A percentile compares a stretch with the other conserved stretches of the same genome.
These are phyloP conservation scores for Coelogynopora nodosa DNA, from an alignment of 2,888 invertebrate species.

Conservation along the genomic window DNA sequence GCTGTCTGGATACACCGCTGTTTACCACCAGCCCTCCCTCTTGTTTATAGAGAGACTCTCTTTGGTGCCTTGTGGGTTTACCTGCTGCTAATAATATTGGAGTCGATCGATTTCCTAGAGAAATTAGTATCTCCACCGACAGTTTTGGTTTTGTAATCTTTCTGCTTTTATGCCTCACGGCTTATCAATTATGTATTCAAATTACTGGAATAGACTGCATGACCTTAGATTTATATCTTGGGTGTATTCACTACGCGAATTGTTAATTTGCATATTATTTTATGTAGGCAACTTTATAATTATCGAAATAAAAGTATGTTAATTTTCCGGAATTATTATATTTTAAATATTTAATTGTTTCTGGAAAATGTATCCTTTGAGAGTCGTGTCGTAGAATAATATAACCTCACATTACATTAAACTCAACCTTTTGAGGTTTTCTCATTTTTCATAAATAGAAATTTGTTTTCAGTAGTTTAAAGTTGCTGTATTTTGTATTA, in stretches of 20 bases:
- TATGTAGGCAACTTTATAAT: neutral
- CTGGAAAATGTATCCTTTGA: neutral
- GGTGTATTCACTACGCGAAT: neutral
- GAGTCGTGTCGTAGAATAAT: no score
- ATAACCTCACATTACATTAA: no score
- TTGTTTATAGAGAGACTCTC: neutral
- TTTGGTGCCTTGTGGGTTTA: neutral
- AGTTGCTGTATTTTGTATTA: no score
- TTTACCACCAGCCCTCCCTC: neutral
- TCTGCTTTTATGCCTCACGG: neutral
- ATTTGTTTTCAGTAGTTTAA: no score
- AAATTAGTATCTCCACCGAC: neutral
- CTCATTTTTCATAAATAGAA: neutral
- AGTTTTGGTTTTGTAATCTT: neutral
- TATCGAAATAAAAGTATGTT: neutral
- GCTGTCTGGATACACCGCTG: neutral
- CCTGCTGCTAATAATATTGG: neutral
- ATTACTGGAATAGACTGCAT: neutral
- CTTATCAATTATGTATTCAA: neutral
- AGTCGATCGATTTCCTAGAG: neutral
- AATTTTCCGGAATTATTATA: neutral
- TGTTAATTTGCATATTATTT: neutral
- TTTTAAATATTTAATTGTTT: neutral
- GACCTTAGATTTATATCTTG: neutral
- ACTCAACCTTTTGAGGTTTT: neutral